phyloP scores from a whole-genome alignment of 2,113 vertebrate genomes.

The Pleuronectes platessa region DNA sequence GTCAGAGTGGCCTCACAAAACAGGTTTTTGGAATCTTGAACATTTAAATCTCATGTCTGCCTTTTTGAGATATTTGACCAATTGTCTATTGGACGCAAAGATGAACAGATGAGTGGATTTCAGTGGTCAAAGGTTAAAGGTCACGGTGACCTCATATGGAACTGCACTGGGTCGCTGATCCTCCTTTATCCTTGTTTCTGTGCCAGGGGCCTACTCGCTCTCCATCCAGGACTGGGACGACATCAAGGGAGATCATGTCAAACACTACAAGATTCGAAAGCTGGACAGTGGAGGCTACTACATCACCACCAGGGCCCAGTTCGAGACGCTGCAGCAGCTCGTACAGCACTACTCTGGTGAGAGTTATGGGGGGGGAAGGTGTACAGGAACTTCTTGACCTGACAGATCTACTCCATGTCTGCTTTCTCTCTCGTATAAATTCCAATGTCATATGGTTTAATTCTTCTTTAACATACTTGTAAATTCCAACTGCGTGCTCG shows the following conservation, averaged over 20 bases:
- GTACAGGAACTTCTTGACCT: neutral
- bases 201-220: constrained; percentile 95
- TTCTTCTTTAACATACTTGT: neutral
- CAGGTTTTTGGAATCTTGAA: too few species aligned
- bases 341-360: constrained; percentile 99
- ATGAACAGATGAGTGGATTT: too few species aligned
- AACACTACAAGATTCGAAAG: constrained; percentile 99
- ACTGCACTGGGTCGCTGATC: neutral
- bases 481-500: neutral
- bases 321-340: constrained; percentile 97
- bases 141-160: too few species aligned
- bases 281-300: constrained; percentile 98
- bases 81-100: too few species aligned
- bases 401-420: neutral
- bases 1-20: too few species aligned
- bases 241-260: constrained; percentile 98
- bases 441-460: neutral
- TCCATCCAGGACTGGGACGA: constrained; percentile 99
- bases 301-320: constrained; percentile 98
- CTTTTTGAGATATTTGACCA: too few species aligned
- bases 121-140: too few species aligned
- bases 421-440: neutral
- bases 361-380: neutral
- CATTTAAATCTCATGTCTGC: too few species aligned
- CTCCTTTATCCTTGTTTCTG: neutral